These are phyloP conservation scores for Pygoscelis antarcticus DNA, from an alignment of 2,113 vertebrate genomes.

Conservation along the genomic window DNA sequence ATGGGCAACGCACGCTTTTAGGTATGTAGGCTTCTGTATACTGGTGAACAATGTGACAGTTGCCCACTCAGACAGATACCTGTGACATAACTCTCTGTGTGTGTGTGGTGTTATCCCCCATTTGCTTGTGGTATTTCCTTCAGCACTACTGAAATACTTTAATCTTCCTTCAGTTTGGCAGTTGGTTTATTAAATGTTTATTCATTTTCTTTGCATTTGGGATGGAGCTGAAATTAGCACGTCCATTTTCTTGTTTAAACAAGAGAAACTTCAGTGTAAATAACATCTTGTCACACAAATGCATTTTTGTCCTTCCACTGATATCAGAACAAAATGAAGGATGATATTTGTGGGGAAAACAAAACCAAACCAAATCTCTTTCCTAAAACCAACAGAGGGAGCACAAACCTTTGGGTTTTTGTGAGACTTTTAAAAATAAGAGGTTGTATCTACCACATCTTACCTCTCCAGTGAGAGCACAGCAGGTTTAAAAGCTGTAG, in stretches of 20 bases:
- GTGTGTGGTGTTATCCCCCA: background rate
- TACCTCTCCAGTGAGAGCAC: background rate
- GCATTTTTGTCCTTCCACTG: background rate
- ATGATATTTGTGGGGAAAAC: conserved; percentile 19
- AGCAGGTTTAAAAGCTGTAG: background rate
- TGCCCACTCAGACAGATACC: background rate
- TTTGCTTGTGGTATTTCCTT: conserved; percentile 8
- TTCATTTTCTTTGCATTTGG: conserved; percentile 44
- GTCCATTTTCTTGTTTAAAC: conserved; percentile 55
- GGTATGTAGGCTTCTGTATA: background rate
- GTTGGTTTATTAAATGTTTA: conserved; percentile 48
- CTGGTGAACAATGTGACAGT: background rate
- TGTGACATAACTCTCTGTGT: background rate
- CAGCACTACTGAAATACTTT: conserved; percentile 25
- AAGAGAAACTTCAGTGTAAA: conserved; percentile 52
- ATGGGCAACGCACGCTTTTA: rapidly evolving
- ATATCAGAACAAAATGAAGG: conserved; percentile 43
- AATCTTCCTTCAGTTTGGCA: conserved; percentile 52
- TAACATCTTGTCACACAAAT: background rate
- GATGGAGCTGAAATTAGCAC: conserved; percentile 62
- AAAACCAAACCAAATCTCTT: conserved; percentile 22
- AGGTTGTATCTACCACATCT: background rate
- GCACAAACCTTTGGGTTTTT: conserved; percentile 45
- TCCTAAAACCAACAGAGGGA: conserved; percentile 71
- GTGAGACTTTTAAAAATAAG: background rate